phyloP scores from a whole-genome alignment of 2,113 vertebrate genomes.

The Acrocephalus kingi region DNA sequence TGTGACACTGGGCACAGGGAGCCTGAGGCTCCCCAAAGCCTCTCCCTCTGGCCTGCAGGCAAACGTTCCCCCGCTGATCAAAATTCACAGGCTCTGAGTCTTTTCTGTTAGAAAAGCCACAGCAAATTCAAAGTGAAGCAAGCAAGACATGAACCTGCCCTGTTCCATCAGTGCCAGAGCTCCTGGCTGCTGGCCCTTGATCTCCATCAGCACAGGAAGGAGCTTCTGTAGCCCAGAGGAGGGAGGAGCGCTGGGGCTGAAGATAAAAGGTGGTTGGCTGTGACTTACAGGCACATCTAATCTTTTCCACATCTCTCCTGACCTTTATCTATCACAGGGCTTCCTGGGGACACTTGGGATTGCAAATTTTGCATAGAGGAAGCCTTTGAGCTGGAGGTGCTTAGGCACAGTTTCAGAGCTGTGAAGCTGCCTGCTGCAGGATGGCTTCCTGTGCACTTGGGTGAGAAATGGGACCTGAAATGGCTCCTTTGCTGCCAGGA shows the following conservation, averaged over 20 bases:
- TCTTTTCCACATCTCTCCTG: not conserved
- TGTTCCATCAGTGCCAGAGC: not conserved
- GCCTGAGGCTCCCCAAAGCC: not conserved
- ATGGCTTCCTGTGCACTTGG: not conserved
- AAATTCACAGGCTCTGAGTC: not conserved
- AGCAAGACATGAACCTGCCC: not conserved
- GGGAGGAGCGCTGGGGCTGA: not conserved
- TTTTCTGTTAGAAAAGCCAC: not conserved
- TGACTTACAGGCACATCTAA: not conserved
- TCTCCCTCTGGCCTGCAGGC: not conserved
- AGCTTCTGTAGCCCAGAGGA: not conserved
- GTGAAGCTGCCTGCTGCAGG: fast-evolving
- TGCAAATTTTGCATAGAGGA: not conserved
- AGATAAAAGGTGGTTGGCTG: not conserved
- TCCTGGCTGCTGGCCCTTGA: not conserved
- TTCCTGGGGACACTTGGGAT: not conserved
- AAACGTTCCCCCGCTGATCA: not conserved
- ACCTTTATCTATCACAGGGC: not conserved
- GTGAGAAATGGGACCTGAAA: not conserved
- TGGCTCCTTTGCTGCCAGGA: not conserved
- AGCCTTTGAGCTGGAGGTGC: not conserved
- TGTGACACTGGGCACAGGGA: not conserved
- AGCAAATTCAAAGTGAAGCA: not conserved
- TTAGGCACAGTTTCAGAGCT: not conserved
- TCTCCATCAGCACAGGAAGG: not conserved